A percentile compares a stretch with the other conserved stretches of the same genome.
Conservation (phyloP, 2,797 vertebrate genomes). For the Characodon lateralis region DNA sequence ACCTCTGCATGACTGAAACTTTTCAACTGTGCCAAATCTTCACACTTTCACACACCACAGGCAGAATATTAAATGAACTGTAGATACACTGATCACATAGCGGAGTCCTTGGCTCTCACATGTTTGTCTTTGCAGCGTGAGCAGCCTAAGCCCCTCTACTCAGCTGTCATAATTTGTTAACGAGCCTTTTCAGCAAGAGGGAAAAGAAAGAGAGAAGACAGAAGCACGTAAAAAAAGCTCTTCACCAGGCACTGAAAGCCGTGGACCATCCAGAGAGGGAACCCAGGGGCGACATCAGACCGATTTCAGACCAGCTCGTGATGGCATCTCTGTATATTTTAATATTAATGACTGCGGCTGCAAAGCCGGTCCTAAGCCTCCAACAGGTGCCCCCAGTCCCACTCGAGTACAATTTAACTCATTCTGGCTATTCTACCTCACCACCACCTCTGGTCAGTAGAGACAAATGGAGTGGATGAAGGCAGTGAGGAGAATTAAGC, state of each 20-base stretch:
- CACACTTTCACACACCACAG: constrained; percentile 49
- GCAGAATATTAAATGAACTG: constrained; percentile 60
- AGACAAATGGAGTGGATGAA: constrained; percentile 64
- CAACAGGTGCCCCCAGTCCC: constrained; percentile 78
- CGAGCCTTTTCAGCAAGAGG: constrained; percentile 80
- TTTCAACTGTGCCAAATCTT: constrained; percentile 32
- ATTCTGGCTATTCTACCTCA: constrained; percentile 48
- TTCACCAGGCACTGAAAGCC: constrained; percentile 82
- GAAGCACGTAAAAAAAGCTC: constrained; percentile 77
- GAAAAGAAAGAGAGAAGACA: constrained; percentile 74
- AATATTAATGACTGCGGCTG: constrained; percentile 84
- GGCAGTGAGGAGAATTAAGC: constrained; percentile 43
- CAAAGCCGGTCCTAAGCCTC: constrained; percentile 77
- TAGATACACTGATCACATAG: constrained; percentile 64
- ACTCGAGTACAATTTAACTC: constrained; percentile 65
- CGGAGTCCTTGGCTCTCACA: constrained; percentile 62
- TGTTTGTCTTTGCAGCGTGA: constrained; percentile 82
- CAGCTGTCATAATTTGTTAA: constrained; percentile 91
- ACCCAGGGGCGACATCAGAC: constrained; percentile 85
- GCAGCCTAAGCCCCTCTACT: constrained; percentile 80
- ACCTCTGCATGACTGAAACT: constrained; percentile 30
- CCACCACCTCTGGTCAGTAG: constrained; percentile 44
- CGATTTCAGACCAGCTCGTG: constrained; percentile 86
- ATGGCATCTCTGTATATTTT: constrained; percentile 89
- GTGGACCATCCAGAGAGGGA: constrained; percentile 78